A percentile compares a stretch with the other conserved stretches of the same genome.
phyloP scores from a whole-genome alignment of 2,888 invertebrate species.

The Criorhina ranunculi region DNA sequence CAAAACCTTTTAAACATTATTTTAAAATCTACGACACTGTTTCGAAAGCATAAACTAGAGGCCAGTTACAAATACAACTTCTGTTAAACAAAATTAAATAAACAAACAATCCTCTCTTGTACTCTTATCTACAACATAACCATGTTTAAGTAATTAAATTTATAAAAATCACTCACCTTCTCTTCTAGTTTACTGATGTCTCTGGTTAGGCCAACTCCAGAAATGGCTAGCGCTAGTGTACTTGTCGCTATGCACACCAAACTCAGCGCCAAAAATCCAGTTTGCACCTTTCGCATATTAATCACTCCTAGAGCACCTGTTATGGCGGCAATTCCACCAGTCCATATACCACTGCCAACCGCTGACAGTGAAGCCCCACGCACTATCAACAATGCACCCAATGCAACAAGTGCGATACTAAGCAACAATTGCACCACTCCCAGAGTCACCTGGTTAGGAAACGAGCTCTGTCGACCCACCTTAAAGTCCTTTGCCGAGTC shows the following conservation, averaged over 20 bases:
- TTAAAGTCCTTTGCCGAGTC: constrained; percentile 78
- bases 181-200: constrained; percentile 82
- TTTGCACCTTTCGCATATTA: constrained; percentile 83
- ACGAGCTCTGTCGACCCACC: constrained; percentile 80
- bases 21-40: too few species aligned
- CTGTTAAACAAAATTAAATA: not conserved
- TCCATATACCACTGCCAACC: constrained; percentile 84
- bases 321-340: constrained; percentile 83
- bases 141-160: not conserved
- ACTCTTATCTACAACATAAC: not conserved
- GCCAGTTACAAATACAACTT: too few species aligned
- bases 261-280: constrained; percentile 83
- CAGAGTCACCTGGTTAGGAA: constrained; percentile 82
- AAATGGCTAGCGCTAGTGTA: constrained; percentile 83
- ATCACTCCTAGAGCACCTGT: constrained; percentile 84
- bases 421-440: constrained; percentile 83
- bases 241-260: constrained; percentile 84
- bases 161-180: constrained; percentile 71
- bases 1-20: too few species aligned
- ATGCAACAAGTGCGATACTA: constrained; percentile 82
- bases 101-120: not conserved
- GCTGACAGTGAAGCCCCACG: constrained; percentile 83
- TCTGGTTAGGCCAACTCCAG: constrained; percentile 83
- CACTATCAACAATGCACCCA: constrained; percentile 83
- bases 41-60: too few species aligned